phyloP scores from a whole-genome alignment of 2,888 invertebrate species.

The Drosophila incognita region DNA sequence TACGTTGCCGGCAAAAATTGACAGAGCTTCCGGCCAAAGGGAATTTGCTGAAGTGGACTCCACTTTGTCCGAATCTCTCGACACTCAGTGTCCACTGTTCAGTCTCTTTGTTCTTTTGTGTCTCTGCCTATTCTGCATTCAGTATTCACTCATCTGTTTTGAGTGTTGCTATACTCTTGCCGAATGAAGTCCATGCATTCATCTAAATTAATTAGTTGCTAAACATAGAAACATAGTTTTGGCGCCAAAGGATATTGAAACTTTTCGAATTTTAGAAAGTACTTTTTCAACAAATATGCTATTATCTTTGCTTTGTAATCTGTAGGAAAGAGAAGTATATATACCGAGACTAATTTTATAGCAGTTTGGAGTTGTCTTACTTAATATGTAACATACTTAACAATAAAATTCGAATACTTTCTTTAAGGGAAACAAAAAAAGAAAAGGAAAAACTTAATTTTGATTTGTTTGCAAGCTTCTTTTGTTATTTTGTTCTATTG shows the following conservation, averaged over 20 bases:
- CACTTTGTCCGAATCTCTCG: constrained; percentile 1
- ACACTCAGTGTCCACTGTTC: not conserved
- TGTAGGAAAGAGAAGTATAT: not conserved
- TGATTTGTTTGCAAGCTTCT: constrained; percentile 46
- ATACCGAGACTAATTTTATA: not conserved
- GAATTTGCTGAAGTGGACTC: constrained; percentile 6
- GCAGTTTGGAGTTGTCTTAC: not conserved
- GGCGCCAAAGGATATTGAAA: too few species aligned
- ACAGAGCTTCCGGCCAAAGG: not conserved
- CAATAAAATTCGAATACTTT: not conserved
- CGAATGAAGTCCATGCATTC: not conserved
- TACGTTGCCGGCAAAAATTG: constrained; percentile 47
- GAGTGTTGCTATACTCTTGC: not conserved
- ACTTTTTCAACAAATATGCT: too few species aligned
- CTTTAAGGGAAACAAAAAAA: not conserved
- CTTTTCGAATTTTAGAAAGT: too few species aligned
- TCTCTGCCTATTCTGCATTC: constrained; percentile 24
- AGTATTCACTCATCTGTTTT: not conserved
- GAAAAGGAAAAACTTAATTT: constrained; percentile 34
- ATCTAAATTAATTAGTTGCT: not conserved
- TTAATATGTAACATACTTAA: not conserved
- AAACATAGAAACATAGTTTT: too few species aligned
- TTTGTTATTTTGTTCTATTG: constrained; percentile 22
- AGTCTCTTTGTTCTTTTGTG: not conserved
- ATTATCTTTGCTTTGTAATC: not conserved